Conservation (phyloP, 2,888 invertebrate genomes). For the Teleiodes luculella region DNA sequence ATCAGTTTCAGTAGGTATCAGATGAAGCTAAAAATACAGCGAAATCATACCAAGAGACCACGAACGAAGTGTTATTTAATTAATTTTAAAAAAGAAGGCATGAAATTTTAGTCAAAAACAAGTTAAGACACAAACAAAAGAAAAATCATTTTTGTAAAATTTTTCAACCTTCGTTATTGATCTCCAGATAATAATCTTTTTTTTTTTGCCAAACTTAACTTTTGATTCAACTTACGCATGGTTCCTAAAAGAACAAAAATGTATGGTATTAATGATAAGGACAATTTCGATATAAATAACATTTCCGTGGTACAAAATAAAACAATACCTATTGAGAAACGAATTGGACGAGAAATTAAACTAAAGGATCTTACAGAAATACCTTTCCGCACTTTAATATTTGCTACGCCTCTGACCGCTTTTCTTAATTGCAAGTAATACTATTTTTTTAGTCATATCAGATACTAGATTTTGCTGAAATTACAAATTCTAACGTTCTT, state of each 20-base stretch:
- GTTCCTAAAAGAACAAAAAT: constrained; percentile 77
- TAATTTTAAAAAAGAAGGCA: background rate
- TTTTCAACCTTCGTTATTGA: background rate
- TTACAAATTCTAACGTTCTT: too few species aligned
- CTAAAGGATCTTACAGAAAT: too few species aligned
- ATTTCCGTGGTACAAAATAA: constrained; percentile 2
- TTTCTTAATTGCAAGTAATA: too few species aligned
- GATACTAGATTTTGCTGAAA: too few species aligned
- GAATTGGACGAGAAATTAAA: too few species aligned
- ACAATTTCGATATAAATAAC: constrained; percentile 5
- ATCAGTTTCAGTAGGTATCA: background rate
- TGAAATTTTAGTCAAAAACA: too few species aligned
- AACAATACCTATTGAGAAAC: too few species aligned
- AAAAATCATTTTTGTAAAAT: background rate
- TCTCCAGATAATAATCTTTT: background rate
- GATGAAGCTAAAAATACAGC: constrained; percentile 65
- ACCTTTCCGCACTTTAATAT: too few species aligned
- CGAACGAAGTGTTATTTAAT: background rate
- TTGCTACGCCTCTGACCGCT: too few species aligned
- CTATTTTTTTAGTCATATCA: too few species aligned
- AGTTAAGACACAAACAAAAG: background rate
- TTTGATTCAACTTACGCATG: constrained; percentile 71
- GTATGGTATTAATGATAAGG: constrained; percentile 39
- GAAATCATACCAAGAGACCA: constrained; percentile 20
- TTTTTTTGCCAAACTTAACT: constrained; percentile 52